A percentile compares a stretch with the other conserved stretches of the same genome.
These are phyloP conservation scores for Philonicus albiceps DNA, from an alignment of 2,888 invertebrate species.

Conservation along the genomic window DNA sequence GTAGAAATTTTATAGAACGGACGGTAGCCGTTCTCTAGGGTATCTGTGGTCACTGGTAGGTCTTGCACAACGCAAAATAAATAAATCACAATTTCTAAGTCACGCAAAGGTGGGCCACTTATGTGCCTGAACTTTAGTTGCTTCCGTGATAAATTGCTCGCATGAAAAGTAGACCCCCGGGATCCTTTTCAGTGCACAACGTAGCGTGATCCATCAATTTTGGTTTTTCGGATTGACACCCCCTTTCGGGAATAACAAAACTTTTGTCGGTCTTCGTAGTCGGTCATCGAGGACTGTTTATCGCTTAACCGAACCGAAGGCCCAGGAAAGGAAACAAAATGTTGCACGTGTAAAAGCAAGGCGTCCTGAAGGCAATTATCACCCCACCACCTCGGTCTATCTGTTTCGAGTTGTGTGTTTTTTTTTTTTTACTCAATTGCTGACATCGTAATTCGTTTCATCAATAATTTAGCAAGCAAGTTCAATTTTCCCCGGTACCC, in stretches of 20 bases:
- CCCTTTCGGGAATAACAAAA: neutral
- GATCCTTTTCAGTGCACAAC: slow-evolving; percentile 6
- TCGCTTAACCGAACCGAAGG: neutral
- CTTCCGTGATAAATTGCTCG: slow-evolving; percentile 29
- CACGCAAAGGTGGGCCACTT: slow-evolving; percentile 44
- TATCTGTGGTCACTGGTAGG: neutral
- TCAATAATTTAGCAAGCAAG: neutral
- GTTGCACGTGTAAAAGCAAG: neutral
- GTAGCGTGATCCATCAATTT: slow-evolving; percentile 35
- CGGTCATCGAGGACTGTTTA: slow-evolving; percentile 1
- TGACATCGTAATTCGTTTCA: neutral
- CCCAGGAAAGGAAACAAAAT: neutral
- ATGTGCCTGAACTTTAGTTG: slow-evolving; percentile 49
- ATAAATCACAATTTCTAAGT: slow-evolving; percentile 25
- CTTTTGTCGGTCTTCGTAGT: neutral
- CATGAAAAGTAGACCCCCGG: slow-evolving; percentile 18
- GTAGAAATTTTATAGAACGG: neutral
- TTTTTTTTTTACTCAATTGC: neutral
- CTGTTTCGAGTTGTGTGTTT: neutral
- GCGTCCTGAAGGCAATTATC: neutral
- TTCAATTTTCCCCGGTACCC: neutral
- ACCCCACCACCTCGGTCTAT: neutral
- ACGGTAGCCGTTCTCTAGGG: neutral
- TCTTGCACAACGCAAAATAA: slow-evolving; percentile 24
- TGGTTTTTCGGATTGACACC: slow-evolving; percentile 21